These are phyloP conservation scores for Synchiropus splendidus DNA, from an alignment of 2,113 vertebrate genomes.

Conservation along the genomic window DNA sequence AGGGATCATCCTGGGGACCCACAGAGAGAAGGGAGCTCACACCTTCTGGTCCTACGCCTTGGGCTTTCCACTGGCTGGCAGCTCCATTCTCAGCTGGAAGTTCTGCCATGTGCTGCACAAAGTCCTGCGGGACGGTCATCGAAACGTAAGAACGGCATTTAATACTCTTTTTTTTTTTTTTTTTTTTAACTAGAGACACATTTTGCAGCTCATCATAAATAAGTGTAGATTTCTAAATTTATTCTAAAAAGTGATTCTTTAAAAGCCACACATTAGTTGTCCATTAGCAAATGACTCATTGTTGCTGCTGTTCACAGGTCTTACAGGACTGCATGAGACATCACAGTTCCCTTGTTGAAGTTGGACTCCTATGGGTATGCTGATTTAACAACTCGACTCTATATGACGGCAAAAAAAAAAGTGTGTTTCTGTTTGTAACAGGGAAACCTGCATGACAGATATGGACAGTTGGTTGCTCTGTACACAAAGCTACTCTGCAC, in stretches of 20 bases:
- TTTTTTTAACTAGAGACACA: no score
- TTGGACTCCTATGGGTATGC: constrained; percentile 85
- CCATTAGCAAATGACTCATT: no score
- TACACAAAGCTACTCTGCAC: constrained; percentile 80
- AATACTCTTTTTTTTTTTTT: no score
- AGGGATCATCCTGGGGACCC: constrained; percentile 95
- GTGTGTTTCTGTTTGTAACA: constrained; percentile 18
- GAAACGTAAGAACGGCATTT: constrained; percentile 73
- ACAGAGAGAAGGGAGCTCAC: constrained; percentile 91
- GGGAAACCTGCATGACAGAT: constrained; percentile 82
- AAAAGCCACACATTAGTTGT: no score
- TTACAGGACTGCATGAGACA: constrained; percentile 93
- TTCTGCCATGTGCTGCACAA: constrained; percentile 97
- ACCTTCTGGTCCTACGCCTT: constrained; percentile 97
- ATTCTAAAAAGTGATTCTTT: neutral
- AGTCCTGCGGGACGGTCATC: constrained; percentile 86
- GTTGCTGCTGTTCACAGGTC: constrained; percentile 62
- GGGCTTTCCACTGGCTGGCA: constrained; percentile 84
- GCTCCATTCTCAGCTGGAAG: constrained; percentile 95
- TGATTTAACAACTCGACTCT: no score
- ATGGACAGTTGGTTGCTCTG: constrained; percentile 81
- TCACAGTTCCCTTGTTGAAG: constrained; percentile 82
- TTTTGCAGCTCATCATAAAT: neutral
- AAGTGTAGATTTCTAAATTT: neutral
- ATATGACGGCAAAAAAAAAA: no score